Evolutionary conservation across 2,888 invertebrate species (phyloP).

Genomic region (Acanthosepion pharaonis): DNA sequence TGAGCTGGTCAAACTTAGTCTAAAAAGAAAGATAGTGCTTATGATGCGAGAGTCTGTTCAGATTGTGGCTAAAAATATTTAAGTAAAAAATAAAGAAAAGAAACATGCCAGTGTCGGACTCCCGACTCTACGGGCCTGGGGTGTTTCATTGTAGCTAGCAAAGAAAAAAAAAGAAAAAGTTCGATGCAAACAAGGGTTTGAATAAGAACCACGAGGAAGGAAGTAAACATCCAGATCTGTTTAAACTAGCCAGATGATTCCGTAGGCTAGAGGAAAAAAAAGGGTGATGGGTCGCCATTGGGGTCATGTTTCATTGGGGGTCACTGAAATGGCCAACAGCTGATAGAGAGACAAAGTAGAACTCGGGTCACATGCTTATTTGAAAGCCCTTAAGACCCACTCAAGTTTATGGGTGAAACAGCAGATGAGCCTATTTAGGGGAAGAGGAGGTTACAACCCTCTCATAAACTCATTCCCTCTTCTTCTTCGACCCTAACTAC

Average conservation of each 20-base stretch:
- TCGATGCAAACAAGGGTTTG: neutral
- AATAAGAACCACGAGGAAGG: neutral
- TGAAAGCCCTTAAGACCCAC: neutral
- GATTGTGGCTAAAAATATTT: neutral
- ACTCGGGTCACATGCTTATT: neutral
- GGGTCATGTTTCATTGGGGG: conserved; percentile 18
- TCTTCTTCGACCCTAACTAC: neutral
- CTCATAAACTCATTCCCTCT: neutral
- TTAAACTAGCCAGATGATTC: conserved; percentile 33
- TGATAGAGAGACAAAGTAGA: conserved; percentile 8
- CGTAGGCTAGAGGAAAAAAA: neutral
- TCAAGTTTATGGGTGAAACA: neutral
- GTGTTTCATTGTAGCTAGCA: neutral
- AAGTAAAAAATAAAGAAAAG: neutral
- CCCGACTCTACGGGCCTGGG: neutral
- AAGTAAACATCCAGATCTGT: neutral
- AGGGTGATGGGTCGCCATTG: neutral
- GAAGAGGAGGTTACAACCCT: neutral
- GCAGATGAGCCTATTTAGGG: conserved; percentile 8
- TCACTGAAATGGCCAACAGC: conserved; percentile 21
- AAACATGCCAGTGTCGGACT: neutral
- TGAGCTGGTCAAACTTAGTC: no score
- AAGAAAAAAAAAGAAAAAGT: neutral
- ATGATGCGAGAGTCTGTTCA: neutral
- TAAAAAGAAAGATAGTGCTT: neutral